A percentile compares a stretch with the other conserved stretches of the same genome.
Conservation (phyloP, 1,140 invertebrate species). For the Pseudachorutes palmiensis region DNA sequence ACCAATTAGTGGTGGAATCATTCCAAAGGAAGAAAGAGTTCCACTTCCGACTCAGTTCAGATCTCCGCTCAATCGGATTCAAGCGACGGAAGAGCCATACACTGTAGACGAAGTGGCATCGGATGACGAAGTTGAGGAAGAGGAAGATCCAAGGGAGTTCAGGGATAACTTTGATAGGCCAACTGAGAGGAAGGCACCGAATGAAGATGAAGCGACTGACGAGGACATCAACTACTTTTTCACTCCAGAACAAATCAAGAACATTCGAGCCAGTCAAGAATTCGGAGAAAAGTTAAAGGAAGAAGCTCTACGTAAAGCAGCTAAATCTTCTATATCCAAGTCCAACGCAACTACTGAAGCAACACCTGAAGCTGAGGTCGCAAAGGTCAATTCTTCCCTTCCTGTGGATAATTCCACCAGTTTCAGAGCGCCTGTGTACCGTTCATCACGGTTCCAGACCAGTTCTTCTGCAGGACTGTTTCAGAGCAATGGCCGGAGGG, state of each 20-base stretch:
- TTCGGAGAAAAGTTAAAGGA: neutral
- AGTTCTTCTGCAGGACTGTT: too few species aligned
- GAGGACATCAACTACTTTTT: neutral
- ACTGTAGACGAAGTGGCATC: neutral
- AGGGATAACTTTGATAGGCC: neutral
- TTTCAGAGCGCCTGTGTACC: neutral
- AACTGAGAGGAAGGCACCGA: neutral
- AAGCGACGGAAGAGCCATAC: neutral
- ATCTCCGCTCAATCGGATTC: neutral
- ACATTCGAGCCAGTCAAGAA: neutral
- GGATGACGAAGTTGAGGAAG: neutral
- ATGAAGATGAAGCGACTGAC: neutral
- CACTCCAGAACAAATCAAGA: neutral
- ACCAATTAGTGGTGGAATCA: conserved; percentile 13
- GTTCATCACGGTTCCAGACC: too few species aligned
- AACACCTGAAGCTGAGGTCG: too few species aligned
- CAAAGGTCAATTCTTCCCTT: too few species aligned
- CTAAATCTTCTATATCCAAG: neutral
- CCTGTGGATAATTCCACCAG: too few species aligned
- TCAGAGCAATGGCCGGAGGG: too few species aligned
- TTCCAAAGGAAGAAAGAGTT: conserved; percentile 18
- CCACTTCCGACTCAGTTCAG: conserved; percentile 5
- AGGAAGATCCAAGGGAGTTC: neutral
- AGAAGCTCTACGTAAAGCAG: too few species aligned
- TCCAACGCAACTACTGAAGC: neutral